A percentile compares a stretch with the other conserved stretches of the same genome.
phyloP scores from a whole-genome alignment of 2,113 vertebrate genomes.

The Dromas ardeola region DNA sequence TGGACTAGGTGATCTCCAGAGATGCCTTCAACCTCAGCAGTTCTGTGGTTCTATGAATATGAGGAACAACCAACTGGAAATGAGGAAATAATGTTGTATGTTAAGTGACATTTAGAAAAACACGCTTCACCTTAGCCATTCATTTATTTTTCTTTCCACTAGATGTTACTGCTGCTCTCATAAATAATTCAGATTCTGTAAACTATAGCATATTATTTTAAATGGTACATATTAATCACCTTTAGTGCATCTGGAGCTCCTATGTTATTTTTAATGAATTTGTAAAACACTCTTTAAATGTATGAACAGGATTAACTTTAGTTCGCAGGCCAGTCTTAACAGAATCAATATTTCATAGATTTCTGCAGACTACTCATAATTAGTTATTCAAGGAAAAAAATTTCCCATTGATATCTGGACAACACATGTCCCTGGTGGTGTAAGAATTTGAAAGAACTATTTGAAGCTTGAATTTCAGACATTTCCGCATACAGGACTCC shows the following conservation, averaged over 20 bases:
- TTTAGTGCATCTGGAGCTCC: not conserved
- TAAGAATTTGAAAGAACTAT: not conserved
- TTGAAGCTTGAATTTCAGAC: not conserved
- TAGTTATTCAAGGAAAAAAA: not conserved
- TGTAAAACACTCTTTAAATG: not conserved
- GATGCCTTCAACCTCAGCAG: not conserved
- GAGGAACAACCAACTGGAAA: not conserved
- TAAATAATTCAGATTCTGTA: not conserved
- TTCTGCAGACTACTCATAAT: not conserved
- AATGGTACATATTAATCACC: slow-evolving; percentile 11
- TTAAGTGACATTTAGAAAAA: not conserved
- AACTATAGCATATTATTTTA: not conserved
- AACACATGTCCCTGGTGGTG: not conserved
- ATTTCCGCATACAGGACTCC: not conserved
- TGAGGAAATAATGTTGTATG: not conserved
- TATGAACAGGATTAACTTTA: not conserved
- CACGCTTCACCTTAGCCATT: not conserved
- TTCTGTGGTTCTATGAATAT: not conserved
- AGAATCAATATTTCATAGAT: not conserved
- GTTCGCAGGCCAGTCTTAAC: not conserved
- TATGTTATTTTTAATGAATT: not conserved
- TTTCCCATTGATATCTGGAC: not conserved
- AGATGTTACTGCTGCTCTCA: not conserved
- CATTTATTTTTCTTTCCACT: not conserved
- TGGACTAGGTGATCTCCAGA: not conserved